phyloP scores from a whole-genome alignment of 2,113 vertebrate species.

The Toxotes jaculatrix region DNA sequence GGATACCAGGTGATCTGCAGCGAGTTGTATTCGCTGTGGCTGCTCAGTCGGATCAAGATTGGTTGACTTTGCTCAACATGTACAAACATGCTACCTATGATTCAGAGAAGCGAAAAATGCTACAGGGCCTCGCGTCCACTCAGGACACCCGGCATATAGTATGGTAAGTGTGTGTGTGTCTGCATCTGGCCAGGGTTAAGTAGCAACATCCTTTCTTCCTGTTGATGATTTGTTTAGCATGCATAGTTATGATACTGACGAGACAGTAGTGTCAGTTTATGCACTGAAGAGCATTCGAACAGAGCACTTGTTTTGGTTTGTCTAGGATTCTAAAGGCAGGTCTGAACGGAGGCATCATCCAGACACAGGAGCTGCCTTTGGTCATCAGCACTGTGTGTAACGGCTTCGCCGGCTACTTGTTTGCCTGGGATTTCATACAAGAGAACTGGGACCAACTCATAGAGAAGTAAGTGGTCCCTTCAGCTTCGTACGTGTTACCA shows the following conservation, averaged over 20 bases:
- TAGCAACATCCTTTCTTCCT: neutral
- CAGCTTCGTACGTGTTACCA: neutral
- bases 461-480: constrained; percentile 86
- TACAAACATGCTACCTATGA: constrained; percentile 83
- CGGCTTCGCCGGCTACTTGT: constrained; percentile 87
- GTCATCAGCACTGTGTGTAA: constrained; percentile 85
- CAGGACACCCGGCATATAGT: constrained; percentile 84
- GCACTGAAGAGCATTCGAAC: neutral
- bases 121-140: constrained; percentile 90
- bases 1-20: constrained; percentile 91
- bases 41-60: constrained; percentile 86
- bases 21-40: constrained; percentile 88
- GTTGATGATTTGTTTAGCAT: neutral
- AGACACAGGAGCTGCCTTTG: constrained; percentile 89
- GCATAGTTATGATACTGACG: neutral
- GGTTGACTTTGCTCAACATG: constrained; percentile 82
- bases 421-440: constrained; percentile 96
- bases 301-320: neutral
- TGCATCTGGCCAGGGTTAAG: neutral
- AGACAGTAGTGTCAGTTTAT: neutral
- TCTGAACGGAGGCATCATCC: constrained; percentile 86
- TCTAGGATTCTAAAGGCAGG: constrained; percentile 88
- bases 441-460: constrained; percentile 93
- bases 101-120: constrained; percentile 90
- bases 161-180: constrained; percentile 83